These are phyloP conservation scores for Oopsacas minuta DNA, from an alignment of 37 sponge, comb jelly and placozoan species.

Conservation along the genomic window DNA sequence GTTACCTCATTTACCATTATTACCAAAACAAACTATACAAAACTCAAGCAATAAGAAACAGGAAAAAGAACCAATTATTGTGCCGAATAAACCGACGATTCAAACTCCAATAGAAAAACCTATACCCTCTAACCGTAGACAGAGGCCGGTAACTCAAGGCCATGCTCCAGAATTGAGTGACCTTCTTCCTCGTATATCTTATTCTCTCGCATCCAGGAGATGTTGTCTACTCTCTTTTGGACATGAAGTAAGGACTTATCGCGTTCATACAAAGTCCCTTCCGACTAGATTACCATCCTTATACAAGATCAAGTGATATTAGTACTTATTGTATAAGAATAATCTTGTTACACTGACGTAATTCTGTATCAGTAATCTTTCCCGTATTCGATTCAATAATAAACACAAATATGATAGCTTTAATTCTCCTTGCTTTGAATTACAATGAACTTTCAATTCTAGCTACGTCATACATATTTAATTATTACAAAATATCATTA, in stretches of 20 bases:
- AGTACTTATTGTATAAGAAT: neutral
- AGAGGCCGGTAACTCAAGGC: neutral
- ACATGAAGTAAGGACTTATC: neutral
- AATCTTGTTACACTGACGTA: neutral
- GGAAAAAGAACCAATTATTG: neutral
- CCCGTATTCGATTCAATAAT: no score
- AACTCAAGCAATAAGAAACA: neutral
- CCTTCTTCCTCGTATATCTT: neutral
- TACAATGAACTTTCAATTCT: no score
- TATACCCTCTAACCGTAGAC: neutral
- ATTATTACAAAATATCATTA: no score
- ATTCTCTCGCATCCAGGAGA: constrained; percentile 3
- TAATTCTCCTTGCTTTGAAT: no score
- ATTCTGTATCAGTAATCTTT: no score
- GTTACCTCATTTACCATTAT: neutral
- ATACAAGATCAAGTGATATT: neutral
- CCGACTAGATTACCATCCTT: neutral
- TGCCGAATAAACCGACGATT: neutral
- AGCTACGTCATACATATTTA: no score
- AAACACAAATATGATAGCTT: no score
- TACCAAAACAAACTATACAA: neutral
- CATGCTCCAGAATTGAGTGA: neutral
- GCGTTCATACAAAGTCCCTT: constrained; percentile 5
- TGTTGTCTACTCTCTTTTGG: neutral
- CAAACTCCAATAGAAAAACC: neutral